Conservation (phyloP, 2,888 invertebrate species). For the Trachelus iudaicus region DNA sequence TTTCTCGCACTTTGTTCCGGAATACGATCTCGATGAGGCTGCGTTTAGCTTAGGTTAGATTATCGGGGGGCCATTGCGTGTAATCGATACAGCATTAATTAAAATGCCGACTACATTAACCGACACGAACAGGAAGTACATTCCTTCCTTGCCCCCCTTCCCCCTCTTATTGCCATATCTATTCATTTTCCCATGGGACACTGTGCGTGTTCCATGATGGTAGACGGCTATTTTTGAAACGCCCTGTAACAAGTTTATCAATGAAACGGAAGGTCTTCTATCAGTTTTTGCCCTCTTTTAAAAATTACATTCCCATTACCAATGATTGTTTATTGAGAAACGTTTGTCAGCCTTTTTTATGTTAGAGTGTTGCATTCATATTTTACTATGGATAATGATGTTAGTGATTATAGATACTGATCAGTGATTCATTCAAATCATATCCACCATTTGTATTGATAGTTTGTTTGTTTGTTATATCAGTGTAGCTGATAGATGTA, state of each 20-base stretch:
- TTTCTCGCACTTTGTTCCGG: background rate
- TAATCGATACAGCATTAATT: background rate
- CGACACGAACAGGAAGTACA: background rate
- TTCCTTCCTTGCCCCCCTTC: background rate
- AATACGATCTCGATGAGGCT: background rate
- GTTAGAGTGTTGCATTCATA: background rate
- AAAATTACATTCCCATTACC: background rate
- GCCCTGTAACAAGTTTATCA: background rate
- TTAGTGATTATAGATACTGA: background rate
- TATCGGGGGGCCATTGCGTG: background rate
- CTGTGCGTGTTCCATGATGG: background rate
- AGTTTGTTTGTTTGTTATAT: background rate
- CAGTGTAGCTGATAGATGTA: background rate
- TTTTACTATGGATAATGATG: background rate
- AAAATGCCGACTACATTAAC: background rate
- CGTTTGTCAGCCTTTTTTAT: background rate
- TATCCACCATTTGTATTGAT: background rate
- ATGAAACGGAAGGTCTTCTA: background rate
- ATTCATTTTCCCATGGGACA: background rate
- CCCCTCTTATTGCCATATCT: background rate
- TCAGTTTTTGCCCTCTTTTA: background rate
- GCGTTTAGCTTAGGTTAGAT: background rate
- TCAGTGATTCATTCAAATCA: background rate
- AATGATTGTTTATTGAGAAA: background rate
- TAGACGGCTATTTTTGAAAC: background rate